Conservation (phyloP, 1,140 invertebrate genomes). For the Aphaenogaster floridana region DNA sequence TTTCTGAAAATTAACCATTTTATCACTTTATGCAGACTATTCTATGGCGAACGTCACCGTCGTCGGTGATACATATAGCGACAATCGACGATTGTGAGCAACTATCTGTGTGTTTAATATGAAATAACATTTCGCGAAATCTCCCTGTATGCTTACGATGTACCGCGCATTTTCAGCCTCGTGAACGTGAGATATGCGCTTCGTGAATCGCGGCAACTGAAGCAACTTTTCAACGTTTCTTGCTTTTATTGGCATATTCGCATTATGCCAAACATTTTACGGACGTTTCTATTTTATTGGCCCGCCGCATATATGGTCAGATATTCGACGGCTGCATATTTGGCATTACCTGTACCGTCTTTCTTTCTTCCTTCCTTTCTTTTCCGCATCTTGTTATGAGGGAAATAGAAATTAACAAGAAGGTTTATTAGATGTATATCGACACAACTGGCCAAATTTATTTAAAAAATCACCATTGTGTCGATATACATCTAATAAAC, state of each 20-base stretch:
- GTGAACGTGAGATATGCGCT: slow-evolving; percentile 5
- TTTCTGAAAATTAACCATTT: not conserved
- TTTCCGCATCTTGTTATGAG: not conserved
- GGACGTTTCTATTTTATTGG: slow-evolving; percentile 63
- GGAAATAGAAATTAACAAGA: no score
- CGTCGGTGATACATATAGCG: not conserved
- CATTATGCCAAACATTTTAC: slow-evolving; percentile 51
- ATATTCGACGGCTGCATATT: slow-evolving; percentile 48
- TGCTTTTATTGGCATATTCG: slow-evolving; percentile 54
- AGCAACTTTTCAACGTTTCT: slow-evolving; percentile 21
- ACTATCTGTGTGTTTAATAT: not conserved
- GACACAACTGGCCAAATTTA: no score
- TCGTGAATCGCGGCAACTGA: slow-evolving; percentile 22
- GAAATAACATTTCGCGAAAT: not conserved
- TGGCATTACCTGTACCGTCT: not conserved
- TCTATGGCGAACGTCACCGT: not conserved
- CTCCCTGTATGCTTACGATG: not conserved
- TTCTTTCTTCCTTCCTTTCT: not conserved
- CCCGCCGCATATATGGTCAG: slow-evolving; percentile 40
- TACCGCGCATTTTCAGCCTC: slow-evolving; percentile 42
- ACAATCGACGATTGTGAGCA: not conserved
- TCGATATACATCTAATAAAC: no score
- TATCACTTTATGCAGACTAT: not conserved
- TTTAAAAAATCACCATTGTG: no score
- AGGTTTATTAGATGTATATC: no score